These are phyloP conservation scores for Myotis lucifugus DNA, from an alignment of 2,113 vertebrate species.

Conservation along the genomic window DNA sequence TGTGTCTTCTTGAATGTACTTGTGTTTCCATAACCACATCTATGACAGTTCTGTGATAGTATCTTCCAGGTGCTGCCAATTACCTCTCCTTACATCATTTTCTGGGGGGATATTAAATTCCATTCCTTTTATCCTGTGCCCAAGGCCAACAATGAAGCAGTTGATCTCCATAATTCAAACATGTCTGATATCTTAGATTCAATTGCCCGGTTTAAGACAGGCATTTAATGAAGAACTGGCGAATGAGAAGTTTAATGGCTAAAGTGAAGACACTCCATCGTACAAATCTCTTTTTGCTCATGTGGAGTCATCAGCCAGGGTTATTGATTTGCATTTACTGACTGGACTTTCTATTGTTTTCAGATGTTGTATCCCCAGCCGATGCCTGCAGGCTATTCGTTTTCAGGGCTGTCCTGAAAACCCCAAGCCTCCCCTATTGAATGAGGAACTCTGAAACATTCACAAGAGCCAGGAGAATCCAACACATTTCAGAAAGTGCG, in stretches of 20 bases:
- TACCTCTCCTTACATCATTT: slow-evolving; percentile 54
- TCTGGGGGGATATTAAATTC: slow-evolving; percentile 54
- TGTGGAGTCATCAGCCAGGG: slow-evolving; percentile 48
- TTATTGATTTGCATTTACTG: slow-evolving; percentile 72
- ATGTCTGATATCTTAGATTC: slow-evolving; percentile 62
- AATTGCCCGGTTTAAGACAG: slow-evolving; percentile 67
- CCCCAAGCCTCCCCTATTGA: neutral
- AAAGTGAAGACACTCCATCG: slow-evolving; percentile 54
- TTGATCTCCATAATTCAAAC: slow-evolving; percentile 73
- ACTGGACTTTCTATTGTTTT: slow-evolving; percentile 63
- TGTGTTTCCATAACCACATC: neutral
- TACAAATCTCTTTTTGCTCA: slow-evolving; percentile 69
- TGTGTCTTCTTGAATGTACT: neutral
- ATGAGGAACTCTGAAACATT: neutral
- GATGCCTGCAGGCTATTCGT: slow-evolving; percentile 1
- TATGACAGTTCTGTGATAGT: neutral
- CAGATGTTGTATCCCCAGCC: slow-evolving; percentile 31
- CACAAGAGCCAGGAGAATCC: neutral
- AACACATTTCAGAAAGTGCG: neutral
- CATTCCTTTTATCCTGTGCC: slow-evolving; percentile 62
- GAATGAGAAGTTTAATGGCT: slow-evolving; percentile 64
- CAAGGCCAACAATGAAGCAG: slow-evolving; percentile 54
- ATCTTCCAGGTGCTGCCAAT: slow-evolving; percentile 63
- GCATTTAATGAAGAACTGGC: slow-evolving; percentile 72
- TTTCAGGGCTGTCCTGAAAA: neutral